Percentiles rank a stretch among this genome's conserved stretches.
These are phyloP conservation scores for Drosophila guanche DNA, from an alignment of 1,140 invertebrate genomes.

Conservation along the genomic window DNA sequence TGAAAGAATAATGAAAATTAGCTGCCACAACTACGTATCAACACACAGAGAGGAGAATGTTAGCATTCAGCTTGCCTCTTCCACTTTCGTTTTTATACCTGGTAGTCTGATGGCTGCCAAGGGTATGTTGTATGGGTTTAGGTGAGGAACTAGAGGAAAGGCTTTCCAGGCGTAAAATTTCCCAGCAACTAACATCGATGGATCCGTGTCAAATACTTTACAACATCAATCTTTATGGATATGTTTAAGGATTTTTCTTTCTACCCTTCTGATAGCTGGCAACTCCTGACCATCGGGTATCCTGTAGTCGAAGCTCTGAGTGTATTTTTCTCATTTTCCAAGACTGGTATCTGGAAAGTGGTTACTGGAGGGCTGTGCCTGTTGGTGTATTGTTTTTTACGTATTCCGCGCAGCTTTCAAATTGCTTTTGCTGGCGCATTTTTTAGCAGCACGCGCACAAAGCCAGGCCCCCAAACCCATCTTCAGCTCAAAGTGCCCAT, in stretches of 20 bases:
- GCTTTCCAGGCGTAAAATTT: no score
- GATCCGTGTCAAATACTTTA: no score
- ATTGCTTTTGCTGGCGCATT: constrained; percentile 78
- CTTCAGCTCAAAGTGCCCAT: constrained; percentile 16
- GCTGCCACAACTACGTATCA: constrained; percentile 66
- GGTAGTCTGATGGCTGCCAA: no score
- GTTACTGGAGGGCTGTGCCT: constrained; percentile 17
- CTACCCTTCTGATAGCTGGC: no score
- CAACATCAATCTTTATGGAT: constrained; percentile 2
- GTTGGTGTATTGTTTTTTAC: constrained; percentile 71
- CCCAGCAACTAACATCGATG: no score
- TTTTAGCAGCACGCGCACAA: constrained; percentile 66
- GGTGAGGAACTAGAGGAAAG: no score
- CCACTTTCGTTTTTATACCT: constrained; percentile 62
- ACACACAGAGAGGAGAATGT: constrained; percentile 27
- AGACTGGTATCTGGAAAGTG: no score
- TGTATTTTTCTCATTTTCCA: not conserved
- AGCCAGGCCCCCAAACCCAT: constrained; percentile 23
- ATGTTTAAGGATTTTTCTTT: constrained; percentile 13
- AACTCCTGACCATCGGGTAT: no score
- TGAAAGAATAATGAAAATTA: constrained; percentile 81
- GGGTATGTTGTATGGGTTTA: no score
- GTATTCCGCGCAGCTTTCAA: constrained; percentile 76
- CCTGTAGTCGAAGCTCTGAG: no score
- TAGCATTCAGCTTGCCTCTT: constrained; percentile 55